Evolutionary conservation across 1,140 invertebrate species (phyloP), one percentile per base, ranked within the genome.

Genomic region (Maconellicoccus hirsutus): DNA sequence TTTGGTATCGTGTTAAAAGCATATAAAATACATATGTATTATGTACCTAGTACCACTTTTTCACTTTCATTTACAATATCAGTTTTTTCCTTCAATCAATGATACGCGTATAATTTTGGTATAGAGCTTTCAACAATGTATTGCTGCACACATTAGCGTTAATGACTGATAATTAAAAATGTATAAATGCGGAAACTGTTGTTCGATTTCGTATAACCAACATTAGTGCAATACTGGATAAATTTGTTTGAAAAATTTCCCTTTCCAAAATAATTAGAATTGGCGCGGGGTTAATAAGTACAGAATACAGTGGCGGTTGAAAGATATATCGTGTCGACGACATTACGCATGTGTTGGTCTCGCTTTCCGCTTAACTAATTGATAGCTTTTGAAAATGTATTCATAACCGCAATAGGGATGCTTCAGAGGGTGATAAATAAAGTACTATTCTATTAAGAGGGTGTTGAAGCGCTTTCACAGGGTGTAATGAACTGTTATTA

Each of bases 371-470:
- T 26, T 23, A 66, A 66, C 61, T 66, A 66, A 66, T 66, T 66
- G 61, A 66, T 66, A 66, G 61, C 61, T 66, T 66, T 66, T 25
- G 61, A 66, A 66, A 66, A 66, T 66, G 61, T 66, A 66, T 66
- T 66, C 61, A 66, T 66, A 66, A 66, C 61, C 61, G 61, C 61
- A 66, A 66, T 66, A 26, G 61, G 61, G 61, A 66, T 66, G 61
- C 61, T 66, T 66, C 61, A 66, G 61, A 66, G 61, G 61, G 61
- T 66, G 61, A 66, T 66, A 66, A 66, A 66, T 66, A 66, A 66
- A 66, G 61, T 66, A 66, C 61, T 66, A 66, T 66, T 66, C 61
- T 66, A 66, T 66, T 66, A 66, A 66, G 61, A 66, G 61, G 61
- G 61, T 66, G 61, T 66, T 66, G 61, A 66, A 66, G 61, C 61